Conservation (phyloP, 2,888 invertebrate genomes). For the Bedellia somnulentella region DNA sequence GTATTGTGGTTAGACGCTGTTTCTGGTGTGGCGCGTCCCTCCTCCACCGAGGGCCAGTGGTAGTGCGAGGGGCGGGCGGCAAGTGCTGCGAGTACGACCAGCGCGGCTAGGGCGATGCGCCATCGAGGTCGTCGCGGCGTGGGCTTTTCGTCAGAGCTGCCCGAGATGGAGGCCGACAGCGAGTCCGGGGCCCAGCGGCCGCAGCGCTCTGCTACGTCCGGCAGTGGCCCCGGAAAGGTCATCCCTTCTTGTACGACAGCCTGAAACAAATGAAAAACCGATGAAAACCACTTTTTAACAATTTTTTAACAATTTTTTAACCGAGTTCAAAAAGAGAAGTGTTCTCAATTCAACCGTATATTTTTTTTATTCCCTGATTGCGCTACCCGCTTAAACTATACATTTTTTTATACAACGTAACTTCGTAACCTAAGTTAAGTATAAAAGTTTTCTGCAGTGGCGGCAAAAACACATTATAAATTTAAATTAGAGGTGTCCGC, state of each 20-base stretch:
- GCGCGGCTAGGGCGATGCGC: conserved; percentile 61
- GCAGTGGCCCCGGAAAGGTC: conserved; percentile 54
- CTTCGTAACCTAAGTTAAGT: no score
- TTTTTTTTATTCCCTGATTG: no score
- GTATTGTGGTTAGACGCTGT: conserved; percentile 67
- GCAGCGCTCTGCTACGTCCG: conserved; percentile 55
- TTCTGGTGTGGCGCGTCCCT: conserved; percentile 56
- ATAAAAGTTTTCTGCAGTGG: no score
- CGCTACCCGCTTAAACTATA: no score
- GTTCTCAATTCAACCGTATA: no score
- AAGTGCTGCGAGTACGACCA: conserved; percentile 60
- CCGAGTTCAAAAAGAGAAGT: no score
- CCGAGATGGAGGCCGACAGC: conserved; percentile 47
- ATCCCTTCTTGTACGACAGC: conserved; percentile 53
- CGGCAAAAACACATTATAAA: no score
- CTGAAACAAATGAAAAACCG: no score
- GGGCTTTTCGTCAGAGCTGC: conserved; percentile 54
- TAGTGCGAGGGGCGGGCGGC: conserved; percentile 63
- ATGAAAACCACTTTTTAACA: no score
- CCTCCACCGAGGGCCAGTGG: conserved; percentile 43
- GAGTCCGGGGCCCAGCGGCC: conserved; percentile 56
- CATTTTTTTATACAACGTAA: no score
- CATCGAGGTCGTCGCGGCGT: conserved; percentile 54
- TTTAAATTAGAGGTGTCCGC: no score
- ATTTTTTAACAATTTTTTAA: no score